These are phyloP conservation scores for Odontocerum albicorne DNA, from an alignment of 2,888 invertebrate species.

Conservation along the genomic window DNA sequence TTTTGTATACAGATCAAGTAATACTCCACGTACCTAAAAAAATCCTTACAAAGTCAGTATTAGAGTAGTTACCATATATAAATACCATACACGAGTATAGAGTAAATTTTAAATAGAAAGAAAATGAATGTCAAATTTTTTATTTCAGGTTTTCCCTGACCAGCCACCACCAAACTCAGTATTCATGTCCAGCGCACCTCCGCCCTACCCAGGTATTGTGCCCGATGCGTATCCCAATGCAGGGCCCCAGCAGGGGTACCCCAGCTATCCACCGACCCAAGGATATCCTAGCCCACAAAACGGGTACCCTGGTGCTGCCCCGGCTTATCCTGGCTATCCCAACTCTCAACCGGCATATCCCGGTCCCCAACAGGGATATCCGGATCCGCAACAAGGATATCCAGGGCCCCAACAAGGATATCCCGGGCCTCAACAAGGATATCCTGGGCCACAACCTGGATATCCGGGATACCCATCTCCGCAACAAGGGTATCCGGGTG, in stretches of 20 bases:
- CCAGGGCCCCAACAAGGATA: slow-evolving; percentile 31
- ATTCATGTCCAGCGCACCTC: slow-evolving; percentile 88
- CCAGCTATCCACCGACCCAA: slow-evolving; percentile 43
- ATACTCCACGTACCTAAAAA: too few species aligned
- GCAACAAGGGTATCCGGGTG: slow-evolving; percentile 39
- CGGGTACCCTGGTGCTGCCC: slow-evolving; percentile 38
- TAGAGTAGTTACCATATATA: too few species aligned
- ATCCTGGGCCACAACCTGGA: slow-evolving; percentile 36
- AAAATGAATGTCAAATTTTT: too few species aligned
- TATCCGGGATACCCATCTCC: slow-evolving; percentile 36
- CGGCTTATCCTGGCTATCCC: slow-evolving; percentile 41
- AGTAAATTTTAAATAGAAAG: too few species aligned
- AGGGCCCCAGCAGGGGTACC: slow-evolving; percentile 38
- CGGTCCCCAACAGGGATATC: slow-evolving; percentile 37
- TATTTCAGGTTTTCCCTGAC: slow-evolving; percentile 61
- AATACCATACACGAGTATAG: too few species aligned
- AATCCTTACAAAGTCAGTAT: too few species aligned
- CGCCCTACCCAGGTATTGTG: slow-evolving; percentile 88
- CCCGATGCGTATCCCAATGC: slow-evolving; percentile 39
- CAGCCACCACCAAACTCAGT: slow-evolving; percentile 79
- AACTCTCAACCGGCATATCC: slow-evolving; percentile 42
- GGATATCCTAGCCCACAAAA: slow-evolving; percentile 36
- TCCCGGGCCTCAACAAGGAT: slow-evolving; percentile 25
- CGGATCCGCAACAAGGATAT: slow-evolving; percentile 17
- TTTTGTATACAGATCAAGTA: too few species aligned